A percentile compares a stretch with the other conserved stretches of the same genome.
These are phyloP conservation scores for Cyanistes caeruleus DNA, from an alignment of 2,113 vertebrate genomes.

Conservation along the genomic window DNA sequence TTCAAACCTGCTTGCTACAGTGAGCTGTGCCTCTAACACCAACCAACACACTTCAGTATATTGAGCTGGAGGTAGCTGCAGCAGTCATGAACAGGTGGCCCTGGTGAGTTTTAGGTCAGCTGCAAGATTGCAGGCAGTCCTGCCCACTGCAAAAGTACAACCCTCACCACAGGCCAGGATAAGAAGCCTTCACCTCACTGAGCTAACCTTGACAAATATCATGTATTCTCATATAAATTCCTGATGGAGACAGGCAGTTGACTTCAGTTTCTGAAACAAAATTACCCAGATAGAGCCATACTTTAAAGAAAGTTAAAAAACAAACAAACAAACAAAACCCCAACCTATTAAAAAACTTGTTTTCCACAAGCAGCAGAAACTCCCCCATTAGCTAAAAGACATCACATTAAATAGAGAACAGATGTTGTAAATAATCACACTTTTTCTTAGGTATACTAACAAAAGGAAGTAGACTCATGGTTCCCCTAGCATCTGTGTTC, in stretches of 20 bases:
- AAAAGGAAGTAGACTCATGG: background rate
- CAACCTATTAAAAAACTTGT: background rate
- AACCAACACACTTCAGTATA: accelerated
- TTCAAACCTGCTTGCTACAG: background rate
- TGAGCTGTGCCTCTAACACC: background rate
- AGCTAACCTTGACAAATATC: background rate
- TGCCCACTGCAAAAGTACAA: background rate
- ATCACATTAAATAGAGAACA: background rate
- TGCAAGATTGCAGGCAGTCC: background rate
- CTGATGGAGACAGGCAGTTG: background rate
- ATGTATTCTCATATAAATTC: background rate
- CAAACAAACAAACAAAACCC: too few relatives aligned
- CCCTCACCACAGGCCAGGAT: background rate
- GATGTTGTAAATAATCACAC: background rate
- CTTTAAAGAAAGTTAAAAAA: background rate
- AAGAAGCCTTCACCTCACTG: background rate
- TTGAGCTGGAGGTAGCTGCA: background rate
- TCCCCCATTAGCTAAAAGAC: background rate
- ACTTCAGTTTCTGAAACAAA: background rate
- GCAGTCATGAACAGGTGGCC: background rate
- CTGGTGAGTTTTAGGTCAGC: background rate
- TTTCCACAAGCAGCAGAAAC: background rate
- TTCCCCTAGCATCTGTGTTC: background rate
- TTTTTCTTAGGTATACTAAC: background rate
- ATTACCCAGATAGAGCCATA: background rate